Conservation (phyloP, 2,113 vertebrate genomes). For the Eidolon helvum region DNA sequence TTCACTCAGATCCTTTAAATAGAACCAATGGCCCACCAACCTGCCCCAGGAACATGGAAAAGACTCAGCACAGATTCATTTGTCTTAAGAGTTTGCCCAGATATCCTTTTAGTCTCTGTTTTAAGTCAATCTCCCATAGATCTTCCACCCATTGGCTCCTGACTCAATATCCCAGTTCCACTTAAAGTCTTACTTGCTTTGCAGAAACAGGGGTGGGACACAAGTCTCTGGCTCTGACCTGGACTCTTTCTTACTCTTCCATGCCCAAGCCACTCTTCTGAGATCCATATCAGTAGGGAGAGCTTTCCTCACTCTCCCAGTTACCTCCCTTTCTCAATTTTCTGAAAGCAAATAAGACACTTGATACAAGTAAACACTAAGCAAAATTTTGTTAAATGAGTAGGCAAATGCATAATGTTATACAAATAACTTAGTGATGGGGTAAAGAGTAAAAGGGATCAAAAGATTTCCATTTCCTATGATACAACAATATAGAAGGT, state of each 20-base stretch:
- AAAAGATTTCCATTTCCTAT: not conserved
- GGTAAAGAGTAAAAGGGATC: not conserved
- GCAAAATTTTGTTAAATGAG: not conserved
- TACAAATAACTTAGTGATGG: not conserved
- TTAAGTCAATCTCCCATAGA: not conserved
- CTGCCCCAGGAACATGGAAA: not conserved
- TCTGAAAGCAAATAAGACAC: not conserved
- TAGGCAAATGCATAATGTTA: not conserved
- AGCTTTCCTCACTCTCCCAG: not conserved
- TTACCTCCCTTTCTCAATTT: not conserved
- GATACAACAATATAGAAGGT: not conserved
- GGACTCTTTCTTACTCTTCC: not conserved
- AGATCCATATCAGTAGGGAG: fast-evolving
- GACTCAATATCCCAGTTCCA: not conserved
- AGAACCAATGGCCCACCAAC: not conserved
- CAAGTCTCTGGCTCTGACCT: not conserved
- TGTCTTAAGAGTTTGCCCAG: not conserved
- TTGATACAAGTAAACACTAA: not conserved
- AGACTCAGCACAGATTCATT: not conserved
- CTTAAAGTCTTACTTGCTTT: not conserved
- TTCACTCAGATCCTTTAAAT: not conserved
- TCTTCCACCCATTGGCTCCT: not conserved
- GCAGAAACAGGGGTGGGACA: not conserved
- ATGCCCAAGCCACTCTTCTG: too few species aligned
- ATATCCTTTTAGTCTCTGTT: not conserved